Conservation (phyloP, 2,888 invertebrate species). For the Dorcus hopei region DNA sequence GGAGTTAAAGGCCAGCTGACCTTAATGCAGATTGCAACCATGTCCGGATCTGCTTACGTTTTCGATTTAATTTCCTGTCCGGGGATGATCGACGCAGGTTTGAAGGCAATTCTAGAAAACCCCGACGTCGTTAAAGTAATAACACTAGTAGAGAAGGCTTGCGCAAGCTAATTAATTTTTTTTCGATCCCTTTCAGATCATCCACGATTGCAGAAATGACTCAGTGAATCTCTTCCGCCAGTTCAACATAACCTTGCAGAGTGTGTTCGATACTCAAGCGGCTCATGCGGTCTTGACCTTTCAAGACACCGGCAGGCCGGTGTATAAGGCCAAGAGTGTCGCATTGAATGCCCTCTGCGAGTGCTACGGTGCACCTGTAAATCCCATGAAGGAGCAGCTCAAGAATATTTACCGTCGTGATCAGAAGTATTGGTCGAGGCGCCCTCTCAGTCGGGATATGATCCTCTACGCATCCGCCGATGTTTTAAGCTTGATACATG, state of each 20-base stretch:
- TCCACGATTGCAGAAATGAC: slow-evolving; percentile 91
- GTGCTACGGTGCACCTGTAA: slow-evolving; percentile 80
- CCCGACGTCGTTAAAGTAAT: slow-evolving; percentile 74
- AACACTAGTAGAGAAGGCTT: neutral
- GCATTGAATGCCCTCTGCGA: slow-evolving; percentile 90
- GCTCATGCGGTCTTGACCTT: slow-evolving; percentile 89
- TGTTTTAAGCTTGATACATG: slow-evolving; percentile 81
- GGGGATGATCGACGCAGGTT: slow-evolving; percentile 74
- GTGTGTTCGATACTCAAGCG: slow-evolving; percentile 83
- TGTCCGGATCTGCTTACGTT: slow-evolving; percentile 78
- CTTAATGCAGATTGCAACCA: slow-evolving; percentile 79
- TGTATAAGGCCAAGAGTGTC: slow-evolving; percentile 92
- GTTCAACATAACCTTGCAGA: slow-evolving; percentile 76
- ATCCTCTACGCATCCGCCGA: slow-evolving; percentile 87
- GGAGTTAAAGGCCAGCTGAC: slow-evolving; percentile 87
- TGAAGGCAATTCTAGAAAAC: slow-evolving; percentile 77
- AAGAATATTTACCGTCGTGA: slow-evolving; percentile 83
- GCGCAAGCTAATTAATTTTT: neutral
- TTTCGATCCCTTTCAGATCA: slow-evolving; percentile 55
- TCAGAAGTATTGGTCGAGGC: slow-evolving; percentile 80
- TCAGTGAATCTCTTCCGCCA: slow-evolving; percentile 84
- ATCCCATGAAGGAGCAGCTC: slow-evolving; percentile 87
- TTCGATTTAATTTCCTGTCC: slow-evolving; percentile 87
- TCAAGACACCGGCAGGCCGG: slow-evolving; percentile 85
- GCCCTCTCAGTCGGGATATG: slow-evolving; percentile 89